Evolutionary conservation across 2,113 vertebrate species (phyloP), one percentile per base, ranked within the genome.

Genomic region (Larimichthys polyactis): DNA sequence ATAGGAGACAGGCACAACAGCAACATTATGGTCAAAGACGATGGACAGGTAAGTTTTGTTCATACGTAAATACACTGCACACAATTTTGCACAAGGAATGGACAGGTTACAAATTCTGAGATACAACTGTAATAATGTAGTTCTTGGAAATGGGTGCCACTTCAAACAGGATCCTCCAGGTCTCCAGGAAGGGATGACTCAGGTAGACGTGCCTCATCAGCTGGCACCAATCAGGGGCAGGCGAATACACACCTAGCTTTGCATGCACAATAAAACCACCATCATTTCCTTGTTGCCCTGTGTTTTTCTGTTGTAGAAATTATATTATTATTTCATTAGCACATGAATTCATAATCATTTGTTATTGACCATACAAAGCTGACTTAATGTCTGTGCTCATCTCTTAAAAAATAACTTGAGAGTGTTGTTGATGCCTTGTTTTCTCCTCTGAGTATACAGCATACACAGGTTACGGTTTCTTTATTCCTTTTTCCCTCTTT

Each of bases 1-100:
- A 99, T 99, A 75, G 98, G 98, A 87, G 98, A 99, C 90, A 95
- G 98, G 67, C 98, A 99, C 95, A 99, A 99, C 86, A 99, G 98
- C 91, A 99, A 99, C 94, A 99, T 99, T 86, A 99, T 99, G 98
- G 98, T 99, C 77, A 99, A 99, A 93, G 97, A 99, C 66, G 98
- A 99, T 75, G 98, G 98, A 87, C 98, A 99, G 94, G 98, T 99
- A 96, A 63, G 2, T 12, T n/a, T 1, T 55, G 7, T 40, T 40
- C 8, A 2, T 40, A 40, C 36, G 11, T 46, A 43, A 46, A 19
- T 24, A 57, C 2, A 52, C 3, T 4, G 4, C 19, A 29, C 4
- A 43, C 11, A 22, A 2, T 59, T 16, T 29, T 67, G 22, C 7
- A 55, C 0, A 55, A n/a, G n/a, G n/a, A 40, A 40, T 75, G 49